phyloP scores from a whole-genome alignment of 2,797 vertebrate genomes.

The Mormyrops boulengeri region DNA sequence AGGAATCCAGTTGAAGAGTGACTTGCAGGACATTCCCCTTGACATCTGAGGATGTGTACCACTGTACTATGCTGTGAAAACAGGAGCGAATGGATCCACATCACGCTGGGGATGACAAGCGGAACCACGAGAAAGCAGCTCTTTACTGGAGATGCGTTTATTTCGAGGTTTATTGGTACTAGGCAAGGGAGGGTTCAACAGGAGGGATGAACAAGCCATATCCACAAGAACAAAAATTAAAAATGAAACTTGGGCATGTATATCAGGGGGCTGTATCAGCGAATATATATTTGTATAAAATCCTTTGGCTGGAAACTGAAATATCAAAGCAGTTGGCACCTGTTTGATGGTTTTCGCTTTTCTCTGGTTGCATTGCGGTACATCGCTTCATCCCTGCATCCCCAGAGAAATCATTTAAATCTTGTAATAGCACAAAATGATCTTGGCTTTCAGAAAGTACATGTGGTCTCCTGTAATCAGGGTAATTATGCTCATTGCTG shows the following conservation, averaged over 20 bases:
- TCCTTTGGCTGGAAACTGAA: not conserved
- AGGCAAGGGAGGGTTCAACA: not conserved
- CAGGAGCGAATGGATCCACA: not conserved
- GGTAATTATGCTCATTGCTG: slow-evolving; percentile 7
- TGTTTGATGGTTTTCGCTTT: not conserved
- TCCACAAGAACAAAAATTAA: not conserved
- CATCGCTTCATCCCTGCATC: not conserved
- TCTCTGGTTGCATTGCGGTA: not conserved
- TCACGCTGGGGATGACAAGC: not conserved
- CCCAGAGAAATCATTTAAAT: slow-evolving; percentile 2
- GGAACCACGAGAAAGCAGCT: not conserved
- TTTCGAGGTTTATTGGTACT: not conserved
- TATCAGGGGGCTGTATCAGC: not conserved
- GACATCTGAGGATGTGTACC: not conserved
- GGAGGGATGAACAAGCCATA: not conserved
- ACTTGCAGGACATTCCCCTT: not conserved
- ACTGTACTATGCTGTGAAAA: not conserved
- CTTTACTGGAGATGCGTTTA: not conserved
- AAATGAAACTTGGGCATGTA: not conserved
- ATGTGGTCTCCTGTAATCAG: not conserved
- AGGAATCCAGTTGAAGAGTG: not conserved
- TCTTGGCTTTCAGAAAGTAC: not conserved
- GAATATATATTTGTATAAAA: slow-evolving; percentile 6
- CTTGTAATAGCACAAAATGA: slow-evolving; percentile 8
- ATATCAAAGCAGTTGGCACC: not conserved